Base-by-base conservation (phyloP, 2,797 vertebrate genomes). In the Karalla daura region DNA sequence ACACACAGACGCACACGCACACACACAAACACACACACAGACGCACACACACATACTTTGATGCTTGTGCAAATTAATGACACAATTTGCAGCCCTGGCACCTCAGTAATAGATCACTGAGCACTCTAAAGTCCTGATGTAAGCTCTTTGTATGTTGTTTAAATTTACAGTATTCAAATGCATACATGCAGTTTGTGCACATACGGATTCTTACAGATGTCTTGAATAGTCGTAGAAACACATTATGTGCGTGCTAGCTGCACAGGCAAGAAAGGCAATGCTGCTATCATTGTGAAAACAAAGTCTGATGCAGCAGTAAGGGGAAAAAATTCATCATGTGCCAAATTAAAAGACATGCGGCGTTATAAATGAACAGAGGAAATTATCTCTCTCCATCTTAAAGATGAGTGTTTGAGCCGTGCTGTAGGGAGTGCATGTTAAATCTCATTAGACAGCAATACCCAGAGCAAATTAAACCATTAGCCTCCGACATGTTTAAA, bases 361-460 rank as follows among this genome's bases (percentile, higher is more conserved):
- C 46, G 56, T 83, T 72, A 71, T 51, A 59, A 81, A 77, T 74
- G 45, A 77, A 78, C 43, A 80, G 70, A 86, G 72, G 56, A 77
- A 81, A 69, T 74, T 2, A 68, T 74, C 46, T 75, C 51, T 79
- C 59, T 32, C 63, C 47, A 70, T 84, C 72, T 63, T 60, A 84
- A 88, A 80, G 74, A 90, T 50, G 44, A 83, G 61, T 63, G 58
- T 79, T 84, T 52, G 59, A 84, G 84, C 39, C 13, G 56, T 62
- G 74, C 83, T 73, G 83, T 76, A 64, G 74, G 78, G 79, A 81
- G 74, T 17, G 35, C 65, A 74, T 78, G 80, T 65, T 87, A 87
- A 91, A 91, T 92, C 88, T 93, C 88, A 91, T 88, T 90, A 92
- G 89, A 91, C 86, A 85, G 86, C 79, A 90, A 91, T 86, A 91